Conservation (phyloP, 2,113 vertebrate species). For the Myiozetetes cayanensis region DNA sequence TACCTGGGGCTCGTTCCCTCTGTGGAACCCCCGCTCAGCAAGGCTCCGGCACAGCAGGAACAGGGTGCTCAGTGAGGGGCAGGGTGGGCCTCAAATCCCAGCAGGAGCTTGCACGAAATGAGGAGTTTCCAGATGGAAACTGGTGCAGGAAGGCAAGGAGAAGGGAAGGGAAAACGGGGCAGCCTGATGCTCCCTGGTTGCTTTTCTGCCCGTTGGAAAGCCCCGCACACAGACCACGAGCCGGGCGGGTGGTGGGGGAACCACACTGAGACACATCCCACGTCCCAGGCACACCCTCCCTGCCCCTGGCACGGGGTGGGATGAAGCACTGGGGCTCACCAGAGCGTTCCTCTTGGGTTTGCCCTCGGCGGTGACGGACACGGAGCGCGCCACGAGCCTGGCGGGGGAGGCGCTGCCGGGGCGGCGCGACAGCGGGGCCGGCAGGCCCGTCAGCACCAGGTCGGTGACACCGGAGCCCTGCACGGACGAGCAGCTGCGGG, state of each 20-base stretch:
- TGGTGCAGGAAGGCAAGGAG: fast-evolving
- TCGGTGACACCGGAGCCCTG: conserved; percentile 58
- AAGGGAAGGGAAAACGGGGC: not conserved
- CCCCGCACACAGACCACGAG: fast-evolving
- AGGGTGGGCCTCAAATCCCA: not conserved
- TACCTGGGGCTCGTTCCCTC: not conserved
- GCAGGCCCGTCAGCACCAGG: conserved; percentile 83
- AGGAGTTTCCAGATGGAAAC: not conserved
- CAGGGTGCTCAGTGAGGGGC: not conserved
- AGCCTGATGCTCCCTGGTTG: not conserved
- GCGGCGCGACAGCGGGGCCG: conserved; percentile 73
- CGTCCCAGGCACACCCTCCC: fast-evolving
- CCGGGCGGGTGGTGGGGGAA: not conserved
- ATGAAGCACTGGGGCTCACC: conserved; percentile 70
- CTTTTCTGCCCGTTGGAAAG: fast-evolving
- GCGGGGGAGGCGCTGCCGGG: conserved; percentile 79
- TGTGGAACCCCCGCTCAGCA: not conserved
- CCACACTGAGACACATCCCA: fast-evolving
- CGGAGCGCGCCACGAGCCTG: conserved; percentile 80
- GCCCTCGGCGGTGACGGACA: conserved; percentile 75
- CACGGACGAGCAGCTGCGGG: conserved; percentile 72
- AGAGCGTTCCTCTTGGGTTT: conserved; percentile 75
- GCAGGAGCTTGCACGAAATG: not conserved
- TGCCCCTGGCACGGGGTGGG: not conserved
- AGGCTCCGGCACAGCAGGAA: fast-evolving